These are phyloP conservation scores for Eudyptes chrysolophus DNA, from an alignment of 2,113 vertebrate species.

Conservation along the genomic window DNA sequence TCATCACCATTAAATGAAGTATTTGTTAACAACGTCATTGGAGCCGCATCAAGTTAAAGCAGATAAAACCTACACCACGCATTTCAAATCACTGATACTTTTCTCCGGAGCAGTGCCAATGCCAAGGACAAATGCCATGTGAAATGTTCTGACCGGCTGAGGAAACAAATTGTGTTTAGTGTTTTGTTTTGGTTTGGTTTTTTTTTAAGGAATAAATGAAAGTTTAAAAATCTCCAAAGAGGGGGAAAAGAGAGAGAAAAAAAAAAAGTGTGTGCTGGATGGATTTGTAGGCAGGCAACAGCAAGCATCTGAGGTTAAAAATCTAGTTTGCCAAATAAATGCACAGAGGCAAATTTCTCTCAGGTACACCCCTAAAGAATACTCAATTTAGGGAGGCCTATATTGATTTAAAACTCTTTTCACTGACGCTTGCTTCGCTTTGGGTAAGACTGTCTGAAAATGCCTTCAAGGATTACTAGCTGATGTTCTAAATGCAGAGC, in stretches of 20 bases:
- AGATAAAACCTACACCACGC: neutral
- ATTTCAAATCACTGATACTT: neutral
- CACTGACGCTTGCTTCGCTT: neutral
- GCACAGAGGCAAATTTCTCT: neutral
- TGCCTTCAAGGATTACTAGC: neutral
- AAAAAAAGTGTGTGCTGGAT: neutral
- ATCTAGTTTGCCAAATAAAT: neutral
- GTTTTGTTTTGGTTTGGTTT: neutral
- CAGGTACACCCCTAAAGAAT: neutral
- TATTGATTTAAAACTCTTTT: neutral
- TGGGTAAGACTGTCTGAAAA: neutral
- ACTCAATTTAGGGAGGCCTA: neutral
- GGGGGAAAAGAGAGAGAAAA: accelerated
- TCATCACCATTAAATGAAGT: neutral
- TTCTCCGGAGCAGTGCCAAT: neutral
- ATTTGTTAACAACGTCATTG: neutral
- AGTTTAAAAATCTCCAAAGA: neutral
- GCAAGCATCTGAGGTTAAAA: neutral
- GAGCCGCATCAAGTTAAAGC: neutral
- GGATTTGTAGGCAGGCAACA: neutral
- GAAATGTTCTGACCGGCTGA: conserved; percentile 16
- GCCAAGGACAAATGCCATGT: neutral
- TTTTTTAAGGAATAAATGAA: neutral
- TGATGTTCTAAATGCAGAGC: neutral
- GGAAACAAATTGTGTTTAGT: neutral